These are phyloP conservation scores for Phrynocephalus versicolor DNA, from an alignment of 2,113 vertebrate species.

Conservation along the genomic window DNA sequence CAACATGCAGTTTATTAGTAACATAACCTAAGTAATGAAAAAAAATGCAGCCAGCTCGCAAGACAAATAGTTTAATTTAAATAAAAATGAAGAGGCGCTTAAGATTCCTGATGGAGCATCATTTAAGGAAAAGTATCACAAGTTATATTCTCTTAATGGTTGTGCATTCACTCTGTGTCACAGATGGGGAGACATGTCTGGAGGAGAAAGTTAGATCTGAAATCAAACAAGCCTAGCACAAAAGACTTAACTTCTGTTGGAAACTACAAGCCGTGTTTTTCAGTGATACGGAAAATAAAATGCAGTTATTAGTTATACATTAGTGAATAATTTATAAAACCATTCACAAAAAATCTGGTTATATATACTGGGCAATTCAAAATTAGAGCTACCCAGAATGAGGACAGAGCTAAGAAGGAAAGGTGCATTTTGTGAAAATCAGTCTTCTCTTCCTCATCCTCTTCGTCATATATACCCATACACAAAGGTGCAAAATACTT, in stretches of 20 bases:
- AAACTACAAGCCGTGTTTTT: neutral
- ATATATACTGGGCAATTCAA: constrained; percentile 17
- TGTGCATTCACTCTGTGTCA: neutral
- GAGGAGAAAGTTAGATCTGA: neutral
- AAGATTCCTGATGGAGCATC: neutral
- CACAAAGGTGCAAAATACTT: neutral
- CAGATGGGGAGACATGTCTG: neutral
- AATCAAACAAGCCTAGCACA: constrained; percentile 30
- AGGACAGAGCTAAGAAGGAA: neutral
- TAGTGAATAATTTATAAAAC: neutral
- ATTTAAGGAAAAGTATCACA: neutral
- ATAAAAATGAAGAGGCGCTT: neutral
- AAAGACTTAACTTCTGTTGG: neutral
- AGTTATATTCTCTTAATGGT: constrained; percentile 38
- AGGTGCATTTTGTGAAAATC: neutral
- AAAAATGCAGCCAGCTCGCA: neutral
- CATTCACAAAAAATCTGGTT: neutral
- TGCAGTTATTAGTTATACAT: neutral
- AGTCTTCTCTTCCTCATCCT: neutral
- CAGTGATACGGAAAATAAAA: neutral
- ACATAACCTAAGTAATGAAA: neutral
- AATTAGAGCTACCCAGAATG: neutral
- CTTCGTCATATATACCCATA: no score
- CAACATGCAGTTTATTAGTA: neutral
- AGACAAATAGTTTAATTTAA: neutral